Evolutionary conservation across 1,140 invertebrate species (phyloP), one percentile per base, ranked within the genome.

Genomic region (Tetragnatha versicolor): DNA sequence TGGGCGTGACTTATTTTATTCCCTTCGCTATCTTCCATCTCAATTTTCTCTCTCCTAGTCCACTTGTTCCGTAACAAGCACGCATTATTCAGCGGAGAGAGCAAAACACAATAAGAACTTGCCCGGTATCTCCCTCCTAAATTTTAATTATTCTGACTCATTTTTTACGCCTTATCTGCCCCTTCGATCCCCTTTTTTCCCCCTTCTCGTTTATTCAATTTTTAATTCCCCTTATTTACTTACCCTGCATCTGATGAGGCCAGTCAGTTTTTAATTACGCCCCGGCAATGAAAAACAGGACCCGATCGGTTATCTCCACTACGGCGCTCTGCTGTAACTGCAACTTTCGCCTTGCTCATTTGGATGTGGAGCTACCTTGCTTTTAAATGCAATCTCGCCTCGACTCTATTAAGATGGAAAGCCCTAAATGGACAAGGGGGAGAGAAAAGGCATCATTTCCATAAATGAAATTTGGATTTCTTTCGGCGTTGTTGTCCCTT

Each of bases 401-500:
- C 27, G 39, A 6, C 27, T 49, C 51, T 39, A 53, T 68, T 68
- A 68, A 68, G 65, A 68, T 51, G 42, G 27, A 51, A 68, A 68
- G 47, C 31, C 68, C 9, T 33, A 68, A 68, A 68, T 68, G 63
- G 33, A 22, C 60, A 22, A 27, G 7, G 37, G 42, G 63, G 42
- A 29, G 61, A n/a, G 33, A n/a, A n/a, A n/a, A 25, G 33, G 37
- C 58, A 5, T 47, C 69, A 60, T 73, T 73, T 73, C 27, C 53
- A 73, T 73, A 73, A 73, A 73, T 73, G 69, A 73, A 73, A 73
- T 73, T 73, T 73, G 69, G 60, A 60, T 73, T 47, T 73, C 69
- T 60, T 60, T 12, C 53, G 58, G n/a, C 51, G 39, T 35, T 51
- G 65, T 47, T 17, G 39, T 12, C 49, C 17, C n/a, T 70, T 45